phyloP scores from a whole-genome alignment of 2,888 invertebrate genomes.

The Escarpia spicata region DNA sequence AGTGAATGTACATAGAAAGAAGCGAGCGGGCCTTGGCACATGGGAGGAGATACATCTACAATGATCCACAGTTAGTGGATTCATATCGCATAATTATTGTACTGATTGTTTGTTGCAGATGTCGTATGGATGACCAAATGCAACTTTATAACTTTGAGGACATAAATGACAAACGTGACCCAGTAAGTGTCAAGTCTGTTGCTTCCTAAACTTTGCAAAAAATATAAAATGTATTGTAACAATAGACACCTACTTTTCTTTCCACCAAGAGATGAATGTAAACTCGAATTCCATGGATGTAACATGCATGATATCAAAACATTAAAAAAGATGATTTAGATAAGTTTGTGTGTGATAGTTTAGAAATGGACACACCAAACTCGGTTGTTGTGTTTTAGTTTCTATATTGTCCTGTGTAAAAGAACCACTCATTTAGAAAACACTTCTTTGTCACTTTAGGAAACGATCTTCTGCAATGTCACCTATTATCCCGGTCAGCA shows the following conservation, averaged over 20 bases:
- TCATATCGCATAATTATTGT: background rate
- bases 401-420: background rate
- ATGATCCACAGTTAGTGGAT: too few relatives aligned
- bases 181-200: background rate
- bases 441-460: conserved; percentile 58
- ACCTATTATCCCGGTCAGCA: conserved; percentile 80
- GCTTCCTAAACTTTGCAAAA: background rate
- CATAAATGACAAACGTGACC: conserved; percentile 73
- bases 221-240: background rate
- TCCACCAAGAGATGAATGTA: too few relatives aligned
- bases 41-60: too few relatives aligned
- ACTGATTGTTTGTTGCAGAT: conserved; percentile 37
- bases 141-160: conserved; percentile 79
- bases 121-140: conserved; percentile 55
- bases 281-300: background rate
- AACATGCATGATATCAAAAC: background rate
- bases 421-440: background rate
- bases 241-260: background rate
- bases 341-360: background rate
- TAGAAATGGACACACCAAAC: background rate
- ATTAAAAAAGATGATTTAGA: background rate
- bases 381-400: background rate
- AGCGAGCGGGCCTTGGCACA: too few relatives aligned
- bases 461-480: conserved; percentile 70
- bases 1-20: too few relatives aligned